A percentile compares a stretch with the other conserved stretches of the same genome.
These are phyloP conservation scores for Thamnophis elegans DNA, from an alignment of 2,797 vertebrate genomes.

Conservation along the genomic window DNA sequence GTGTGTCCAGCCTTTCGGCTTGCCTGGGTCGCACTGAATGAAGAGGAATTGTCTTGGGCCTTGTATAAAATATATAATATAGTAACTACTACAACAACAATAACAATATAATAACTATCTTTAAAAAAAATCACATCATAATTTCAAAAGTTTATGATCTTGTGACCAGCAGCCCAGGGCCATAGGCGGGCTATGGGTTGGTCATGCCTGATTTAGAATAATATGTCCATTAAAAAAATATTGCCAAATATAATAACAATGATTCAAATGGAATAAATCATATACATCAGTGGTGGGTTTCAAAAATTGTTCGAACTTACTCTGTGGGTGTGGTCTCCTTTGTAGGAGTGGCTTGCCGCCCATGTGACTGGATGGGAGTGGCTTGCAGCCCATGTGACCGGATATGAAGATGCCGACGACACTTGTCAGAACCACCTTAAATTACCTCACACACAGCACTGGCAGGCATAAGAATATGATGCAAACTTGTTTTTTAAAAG, in stretches of 20 bases:
- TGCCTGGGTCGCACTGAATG: background rate
- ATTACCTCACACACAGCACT: no score
- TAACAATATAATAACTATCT: background rate
- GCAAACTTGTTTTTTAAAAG: no score
- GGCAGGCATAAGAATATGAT: no score
- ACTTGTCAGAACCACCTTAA: no score
- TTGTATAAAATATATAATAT: background rate
- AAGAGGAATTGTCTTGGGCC: background rate
- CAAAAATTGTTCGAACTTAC: no score
- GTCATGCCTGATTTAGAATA: background rate
- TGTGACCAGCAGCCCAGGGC: background rate
- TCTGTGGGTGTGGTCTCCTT: no score
- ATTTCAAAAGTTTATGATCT: background rate
- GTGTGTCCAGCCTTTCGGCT: background rate
- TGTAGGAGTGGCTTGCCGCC: no score
- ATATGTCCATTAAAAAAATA: background rate
- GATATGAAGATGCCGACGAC: no score
- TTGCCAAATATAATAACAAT: background rate
- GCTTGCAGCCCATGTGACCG: no score
- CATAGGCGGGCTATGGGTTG: background rate
- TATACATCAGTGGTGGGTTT: no score
- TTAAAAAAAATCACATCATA: background rate
- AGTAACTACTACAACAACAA: background rate
- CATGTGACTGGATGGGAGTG: no score
- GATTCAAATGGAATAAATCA: background rate